Base-by-base conservation (phyloP, 1,140 invertebrate genomes). In the Nomia melanderi region DNA sequence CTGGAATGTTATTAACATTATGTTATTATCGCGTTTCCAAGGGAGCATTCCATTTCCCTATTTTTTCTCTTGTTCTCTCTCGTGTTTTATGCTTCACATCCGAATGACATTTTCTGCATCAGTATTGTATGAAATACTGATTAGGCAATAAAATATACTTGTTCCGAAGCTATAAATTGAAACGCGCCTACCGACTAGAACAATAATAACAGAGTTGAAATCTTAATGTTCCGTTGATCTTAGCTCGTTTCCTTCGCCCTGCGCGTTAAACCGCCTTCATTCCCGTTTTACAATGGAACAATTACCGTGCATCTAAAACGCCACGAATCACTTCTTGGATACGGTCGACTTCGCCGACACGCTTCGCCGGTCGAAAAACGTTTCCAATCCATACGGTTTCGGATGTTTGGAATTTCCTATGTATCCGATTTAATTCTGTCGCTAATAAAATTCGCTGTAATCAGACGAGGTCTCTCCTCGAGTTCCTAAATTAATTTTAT, bases 241-340 rank as follows among this genome's bases (percentile, higher is more conserved):
- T 1, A 1, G 25, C 39, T 33, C 8, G 36, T 74, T 56, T 74
- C 47, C 50, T 33, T 56, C 62, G 50, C 27, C 47, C 29, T 5
- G 4, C 39, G 23, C 39, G 39, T 75, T 67, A 57, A 59, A 76
- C 57, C 20, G 7, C 25, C 33, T 60, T 76, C 36, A 69, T 59
- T 60, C 31, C 25, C 25, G 20, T 29, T 23, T 25, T 39, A 71
- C 75, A 53, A 70, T 77, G 33, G 75, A 76, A 69, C 75, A 41
- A 77, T 77, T 71, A 70, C 47, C 8, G 57, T 41, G 33, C 27
- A 33, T 77, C 44, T 39, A 33, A 70, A 77, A 77, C 33, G 25
- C 36, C 31, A 17, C 27, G 67, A 71, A 63, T 77, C 75, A 27
- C 33, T 63, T 12, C 33, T 41, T 41, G 44, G 57, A n/a, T 20